Conservation (phyloP, 2,797 vertebrate species). For the Poecilia picta region DNA sequence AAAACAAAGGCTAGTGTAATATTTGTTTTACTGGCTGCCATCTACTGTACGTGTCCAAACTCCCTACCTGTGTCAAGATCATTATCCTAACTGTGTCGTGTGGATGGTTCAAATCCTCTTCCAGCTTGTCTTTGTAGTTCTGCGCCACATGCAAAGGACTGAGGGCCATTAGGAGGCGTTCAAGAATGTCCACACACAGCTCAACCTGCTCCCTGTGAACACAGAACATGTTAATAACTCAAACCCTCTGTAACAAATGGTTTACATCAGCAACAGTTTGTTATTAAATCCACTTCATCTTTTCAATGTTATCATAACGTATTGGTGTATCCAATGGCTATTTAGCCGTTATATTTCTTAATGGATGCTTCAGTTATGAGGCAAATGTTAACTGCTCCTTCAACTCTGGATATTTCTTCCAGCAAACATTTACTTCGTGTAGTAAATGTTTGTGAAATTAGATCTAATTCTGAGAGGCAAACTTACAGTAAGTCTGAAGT, state of each 20-base stretch:
- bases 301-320: background rate
- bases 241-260: background rate
- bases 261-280: background rate
- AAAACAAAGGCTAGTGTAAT: background rate
- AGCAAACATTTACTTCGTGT: constrained; percentile 59
- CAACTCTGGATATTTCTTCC: constrained; percentile 74
- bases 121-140: constrained; percentile 85
- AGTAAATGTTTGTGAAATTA: background rate
- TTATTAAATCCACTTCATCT: background rate
- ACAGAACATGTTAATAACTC: constrained; percentile 5
- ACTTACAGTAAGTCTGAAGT: background rate
- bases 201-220: constrained; percentile 87
- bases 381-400: background rate
- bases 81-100: constrained; percentile 89
- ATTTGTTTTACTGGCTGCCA: background rate
- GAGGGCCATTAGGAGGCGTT: constrained; percentile 86
- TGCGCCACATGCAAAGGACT: constrained; percentile 85
- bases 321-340: background rate
- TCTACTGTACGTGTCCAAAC: background rate
- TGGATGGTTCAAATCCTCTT: constrained; percentile 87
- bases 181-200: constrained; percentile 89
- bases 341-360: background rate
- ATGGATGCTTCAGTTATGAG: background rate
- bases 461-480: background rate
- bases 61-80: constrained; percentile 87